phyloP scores from a whole-genome alignment of 2,797 vertebrate genomes.

The Tokudaia tokunoshimensis region DNA sequence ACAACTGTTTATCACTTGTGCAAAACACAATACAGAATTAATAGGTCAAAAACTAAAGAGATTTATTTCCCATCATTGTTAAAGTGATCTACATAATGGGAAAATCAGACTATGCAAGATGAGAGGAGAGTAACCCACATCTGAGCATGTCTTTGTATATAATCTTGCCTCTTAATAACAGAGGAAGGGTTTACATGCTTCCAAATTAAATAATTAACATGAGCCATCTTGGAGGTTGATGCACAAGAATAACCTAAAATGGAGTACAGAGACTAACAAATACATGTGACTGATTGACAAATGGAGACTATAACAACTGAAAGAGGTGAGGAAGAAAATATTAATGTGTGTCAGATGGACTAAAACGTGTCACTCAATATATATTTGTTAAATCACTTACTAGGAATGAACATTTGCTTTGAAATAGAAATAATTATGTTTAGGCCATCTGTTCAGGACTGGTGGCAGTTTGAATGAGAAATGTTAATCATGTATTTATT shows the following conservation, averaged over 20 bases:
- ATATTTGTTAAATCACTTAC: background rate
- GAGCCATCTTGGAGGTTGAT: background rate
- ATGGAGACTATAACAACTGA: background rate
- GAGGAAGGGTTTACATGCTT: background rate
- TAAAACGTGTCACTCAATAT: background rate
- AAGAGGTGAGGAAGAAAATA: background rate
- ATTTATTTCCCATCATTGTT: background rate
- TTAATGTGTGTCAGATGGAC: background rate
- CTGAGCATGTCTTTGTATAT: background rate
- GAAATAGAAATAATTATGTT: background rate
- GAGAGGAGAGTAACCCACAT: background rate
- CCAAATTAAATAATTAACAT: background rate
- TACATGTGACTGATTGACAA: background rate
- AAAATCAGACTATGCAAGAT: background rate
- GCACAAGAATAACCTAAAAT: background rate
- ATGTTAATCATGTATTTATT: background rate
- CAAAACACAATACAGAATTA: background rate
- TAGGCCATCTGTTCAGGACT: background rate
- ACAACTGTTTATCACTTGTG: background rate
- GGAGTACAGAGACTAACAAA: background rate
- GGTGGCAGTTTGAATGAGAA: background rate
- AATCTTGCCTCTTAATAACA: background rate
- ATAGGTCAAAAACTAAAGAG: background rate
- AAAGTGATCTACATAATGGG: background rate
- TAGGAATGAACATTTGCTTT: background rate